Evolutionary conservation across 2,113 vertebrate species (phyloP).

Genomic region (Salvelinus sp.): DNA sequence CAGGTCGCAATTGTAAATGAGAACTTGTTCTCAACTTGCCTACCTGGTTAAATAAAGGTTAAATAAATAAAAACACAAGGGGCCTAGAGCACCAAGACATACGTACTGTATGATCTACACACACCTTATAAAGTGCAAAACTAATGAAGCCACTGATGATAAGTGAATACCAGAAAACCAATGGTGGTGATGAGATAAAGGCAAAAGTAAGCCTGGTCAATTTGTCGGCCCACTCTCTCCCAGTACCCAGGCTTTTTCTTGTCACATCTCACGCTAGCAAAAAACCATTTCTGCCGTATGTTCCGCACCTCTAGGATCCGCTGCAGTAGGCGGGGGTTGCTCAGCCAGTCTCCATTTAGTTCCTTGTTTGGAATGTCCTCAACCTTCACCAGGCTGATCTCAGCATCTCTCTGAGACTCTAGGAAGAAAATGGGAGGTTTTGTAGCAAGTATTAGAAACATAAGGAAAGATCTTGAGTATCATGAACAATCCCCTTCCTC

Average conservation of each 20-base stretch:
- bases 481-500: too few relatives aligned
- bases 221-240: background rate
- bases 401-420: background rate
- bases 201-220: conserved; percentile 6
- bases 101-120: too few relatives aligned
- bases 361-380: background rate
- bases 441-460: too few relatives aligned
- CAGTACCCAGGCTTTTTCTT: background rate
- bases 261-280: background rate
- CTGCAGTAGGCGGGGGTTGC: conserved; percentile 14
- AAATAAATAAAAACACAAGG: too few relatives aligned
- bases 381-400: background rate
- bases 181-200: background rate
- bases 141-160: conserved; percentile 11
- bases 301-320: conserved; percentile 32
- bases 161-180: background rate
- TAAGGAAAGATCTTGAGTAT: too few relatives aligned
- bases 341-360: background rate
- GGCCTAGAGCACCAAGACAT: too few relatives aligned
- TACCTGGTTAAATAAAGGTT: too few relatives aligned
- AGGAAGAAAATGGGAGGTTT: background rate
- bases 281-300: background rate
- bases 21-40: too few relatives aligned
- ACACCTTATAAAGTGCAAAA: too few relatives aligned
- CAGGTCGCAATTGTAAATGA: too few relatives aligned